A percentile compares a stretch with the other conserved stretches of the same genome.
Evolutionary conservation across 1,140 invertebrate genomes (phyloP).

Genomic region (Sitophilus oryzae): DNA sequence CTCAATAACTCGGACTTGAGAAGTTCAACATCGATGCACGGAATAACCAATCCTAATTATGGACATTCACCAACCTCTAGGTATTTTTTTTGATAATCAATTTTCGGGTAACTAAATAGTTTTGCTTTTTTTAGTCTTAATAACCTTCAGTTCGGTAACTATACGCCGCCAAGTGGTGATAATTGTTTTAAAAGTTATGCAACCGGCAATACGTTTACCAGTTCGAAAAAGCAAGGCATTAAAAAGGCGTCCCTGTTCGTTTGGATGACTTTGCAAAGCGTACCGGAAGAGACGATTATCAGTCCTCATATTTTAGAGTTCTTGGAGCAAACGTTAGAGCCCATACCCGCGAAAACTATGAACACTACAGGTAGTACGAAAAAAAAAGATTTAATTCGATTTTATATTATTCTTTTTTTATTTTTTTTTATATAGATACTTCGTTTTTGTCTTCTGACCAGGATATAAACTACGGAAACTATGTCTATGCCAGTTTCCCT

Average conservation of each 20-base stretch:
- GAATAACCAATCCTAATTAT: constrained; percentile 43
- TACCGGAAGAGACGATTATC: constrained; percentile 93
- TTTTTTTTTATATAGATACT: constrained; percentile 26
- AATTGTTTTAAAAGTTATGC: constrained; percentile 7
- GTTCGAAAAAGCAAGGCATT: constrained; percentile 54
- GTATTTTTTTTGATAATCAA: not conserved
- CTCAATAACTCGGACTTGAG: constrained; percentile 25
- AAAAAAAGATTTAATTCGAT: constrained; percentile 1
- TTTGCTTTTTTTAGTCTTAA: constrained; percentile 31
- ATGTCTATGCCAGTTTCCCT: constrained; percentile 89
- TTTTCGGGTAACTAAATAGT: not conserved
- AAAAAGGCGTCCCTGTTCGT: constrained; percentile 93
- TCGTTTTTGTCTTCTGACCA: constrained; percentile 44
- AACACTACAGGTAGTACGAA: constrained; percentile 33
- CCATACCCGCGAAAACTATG: constrained; percentile 69
- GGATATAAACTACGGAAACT: constrained; percentile 62
- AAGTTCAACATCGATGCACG: constrained; percentile 38
- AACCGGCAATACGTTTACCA: constrained; percentile 14
- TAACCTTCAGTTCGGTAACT: constrained; percentile 31
- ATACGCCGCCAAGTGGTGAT: constrained; percentile 24
- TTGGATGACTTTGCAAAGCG: constrained; percentile 92
- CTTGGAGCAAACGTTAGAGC: constrained; percentile 89
- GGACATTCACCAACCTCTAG: constrained; percentile 34
- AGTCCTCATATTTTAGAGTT: constrained; percentile 93
- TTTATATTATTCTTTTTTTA: not conserved